Percentiles rank a stretch among this genome's conserved stretches.
Conservation (phyloP, 2,797 vertebrate genomes). For the Paramormyrops hopkinsi region DNA sequence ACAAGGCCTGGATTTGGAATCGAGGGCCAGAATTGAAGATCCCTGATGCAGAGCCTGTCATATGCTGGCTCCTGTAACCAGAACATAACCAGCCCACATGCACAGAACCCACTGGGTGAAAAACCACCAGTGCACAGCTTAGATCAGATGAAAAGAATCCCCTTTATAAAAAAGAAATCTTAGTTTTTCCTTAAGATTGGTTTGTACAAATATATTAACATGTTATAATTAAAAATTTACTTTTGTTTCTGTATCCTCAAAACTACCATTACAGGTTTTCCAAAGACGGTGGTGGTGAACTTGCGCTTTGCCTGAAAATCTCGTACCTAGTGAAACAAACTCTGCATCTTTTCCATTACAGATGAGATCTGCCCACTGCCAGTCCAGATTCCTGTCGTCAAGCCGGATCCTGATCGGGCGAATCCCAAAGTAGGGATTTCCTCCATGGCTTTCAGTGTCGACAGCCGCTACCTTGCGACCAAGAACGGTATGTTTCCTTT, state of each 20-base stretch:
- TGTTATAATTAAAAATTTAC: not conserved
- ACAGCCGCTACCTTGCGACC: conserved; percentile 86
- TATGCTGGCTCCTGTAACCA: not conserved
- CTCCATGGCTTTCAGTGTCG: conserved; percentile 78
- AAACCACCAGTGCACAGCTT: not conserved
- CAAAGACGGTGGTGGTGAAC: not conserved
- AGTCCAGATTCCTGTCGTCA: conserved; percentile 69
- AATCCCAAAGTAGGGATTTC: conserved; percentile 90
- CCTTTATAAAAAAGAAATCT: not conserved
- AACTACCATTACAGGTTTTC: not conserved
- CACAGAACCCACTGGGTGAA: not conserved
- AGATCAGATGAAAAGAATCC: not conserved
- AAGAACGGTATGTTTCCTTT: conserved; percentile 68
- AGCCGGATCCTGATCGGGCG: conserved; percentile 80
- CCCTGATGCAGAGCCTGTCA: not conserved
- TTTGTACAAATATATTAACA: not conserved
- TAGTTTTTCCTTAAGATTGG: not conserved
- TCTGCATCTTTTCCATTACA: conserved; percentile 43
- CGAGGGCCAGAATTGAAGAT: not conserved
- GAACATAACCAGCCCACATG: not conserved
- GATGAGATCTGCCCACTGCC: conserved; percentile 75
- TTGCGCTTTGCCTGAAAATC: not conserved
- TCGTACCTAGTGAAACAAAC: not conserved
- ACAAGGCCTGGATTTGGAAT: not conserved
- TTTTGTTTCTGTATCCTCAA: not conserved